Base-by-base conservation (phyloP, 2,113 vertebrate species). In the Sisor rabdophorus region DNA sequence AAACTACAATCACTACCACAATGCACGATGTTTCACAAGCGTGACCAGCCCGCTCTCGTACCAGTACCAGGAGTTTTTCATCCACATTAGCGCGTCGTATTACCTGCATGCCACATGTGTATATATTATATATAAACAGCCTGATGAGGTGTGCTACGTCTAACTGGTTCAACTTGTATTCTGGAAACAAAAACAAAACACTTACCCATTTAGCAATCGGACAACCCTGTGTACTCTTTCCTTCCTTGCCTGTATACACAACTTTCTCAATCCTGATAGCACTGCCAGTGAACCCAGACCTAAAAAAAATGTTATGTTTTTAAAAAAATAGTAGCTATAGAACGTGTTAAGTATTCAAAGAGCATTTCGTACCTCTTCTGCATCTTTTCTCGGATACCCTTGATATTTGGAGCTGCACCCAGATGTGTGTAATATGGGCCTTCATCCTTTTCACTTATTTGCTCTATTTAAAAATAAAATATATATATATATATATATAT, bases 201-300 rank as follows among this genome's bases (percentile, higher is more conserved):
- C 93, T 92, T 93, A 99, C 97, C 97, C 97, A 99, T 94, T 99
- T 99, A 72, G 97, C 97, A 88, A 98, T 97, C 71, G 97, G 97
- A 80, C 97, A 99, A 79, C 97, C 97, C 89, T 96, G 96, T 85
- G 94, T 94, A 87, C 97, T 99, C 87, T 96, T 98, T 78, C 97
- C 97, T 90, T 99, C 97, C 89, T 97, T 99, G 82, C 97, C 97
- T 80, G 97, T 99, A 89, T 97, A 99, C 84, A 97, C 72, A 79
- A 98, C 93, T 89, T 92, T 96, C 78, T 99, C 97, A 89, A 99
- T 99, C 84, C 97, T 93, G 86, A 99, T 95, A 81, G 95, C 93
- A 63, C 84, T 91, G 71, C 97, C 96, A 83, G 93, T 94, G 85
- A 96, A 84, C 79, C 95, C 95, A 91, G 93, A 96, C 88, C 97